These are phyloP conservation scores for Calephelis perditalis DNA, from an alignment of 2,888 invertebrate genomes.

Conservation along the genomic window DNA sequence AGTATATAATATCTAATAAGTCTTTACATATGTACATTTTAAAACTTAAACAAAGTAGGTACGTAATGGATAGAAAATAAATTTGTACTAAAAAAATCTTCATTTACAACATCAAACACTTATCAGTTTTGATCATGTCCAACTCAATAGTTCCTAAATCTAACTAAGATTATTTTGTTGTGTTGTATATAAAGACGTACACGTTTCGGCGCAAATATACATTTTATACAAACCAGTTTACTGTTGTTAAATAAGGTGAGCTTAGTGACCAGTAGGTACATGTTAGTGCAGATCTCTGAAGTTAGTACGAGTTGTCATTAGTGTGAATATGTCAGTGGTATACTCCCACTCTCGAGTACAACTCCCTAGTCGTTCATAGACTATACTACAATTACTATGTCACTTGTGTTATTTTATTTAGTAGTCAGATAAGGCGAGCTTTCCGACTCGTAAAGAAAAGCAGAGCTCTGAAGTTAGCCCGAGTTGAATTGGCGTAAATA, in stretches of 20 bases:
- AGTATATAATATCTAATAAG: conserved; percentile 68
- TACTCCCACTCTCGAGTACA: too few relatives aligned
- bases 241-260: conserved; percentile 2
- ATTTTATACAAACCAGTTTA: conserved; percentile 23
- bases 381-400: too few relatives aligned
- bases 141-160: conserved; percentile 59
- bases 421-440: too few relatives aligned
- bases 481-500: too few relatives aligned
- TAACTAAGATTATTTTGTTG: conserved; percentile 72
- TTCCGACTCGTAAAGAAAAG: too few relatives aligned
- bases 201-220: conserved; percentile 34
- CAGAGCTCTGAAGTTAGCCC: too few relatives aligned
- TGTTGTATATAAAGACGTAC: conserved; percentile 43
- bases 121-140: conserved; percentile 50
- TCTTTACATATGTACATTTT: conserved; percentile 76
- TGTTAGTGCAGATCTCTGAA: too few relatives aligned
- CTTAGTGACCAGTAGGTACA: not conserved
- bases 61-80: conserved; percentile 63
- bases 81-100: conserved; percentile 71
- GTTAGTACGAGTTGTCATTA: too few relatives aligned
- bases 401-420: too few relatives aligned
- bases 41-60: conserved; percentile 63
- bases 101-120: conserved; percentile 51
- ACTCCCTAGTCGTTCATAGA: too few relatives aligned
- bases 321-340: too few relatives aligned